Percentiles rank a stretch among this genome's conserved stretches.
These are phyloP conservation scores for Thomomys bottae DNA, from an alignment of 2,113 vertebrate species.

Conservation along the genomic window DNA sequence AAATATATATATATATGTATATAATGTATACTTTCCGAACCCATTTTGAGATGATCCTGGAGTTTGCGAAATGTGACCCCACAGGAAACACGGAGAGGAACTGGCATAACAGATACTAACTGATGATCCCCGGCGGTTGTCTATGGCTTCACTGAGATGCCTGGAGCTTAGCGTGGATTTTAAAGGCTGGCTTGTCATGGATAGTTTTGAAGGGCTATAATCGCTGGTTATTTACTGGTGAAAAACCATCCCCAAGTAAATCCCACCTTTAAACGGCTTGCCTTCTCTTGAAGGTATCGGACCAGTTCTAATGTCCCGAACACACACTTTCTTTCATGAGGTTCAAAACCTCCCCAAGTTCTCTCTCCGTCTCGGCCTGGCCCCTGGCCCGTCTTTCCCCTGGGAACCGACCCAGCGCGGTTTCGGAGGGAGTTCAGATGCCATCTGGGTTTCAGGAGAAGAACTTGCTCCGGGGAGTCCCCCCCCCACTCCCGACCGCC, in stretches of 20 bases:
- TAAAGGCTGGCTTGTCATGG: not conserved
- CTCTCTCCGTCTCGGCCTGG: not conserved
- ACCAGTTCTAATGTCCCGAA: not conserved
- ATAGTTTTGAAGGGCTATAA: not conserved
- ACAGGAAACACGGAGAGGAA: not conserved
- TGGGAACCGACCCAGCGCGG: no score
- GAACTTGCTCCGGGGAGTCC: no score
- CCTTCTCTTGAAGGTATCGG: not conserved
- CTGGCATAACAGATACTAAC: not conserved
- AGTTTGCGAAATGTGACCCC: conserved; percentile 18
- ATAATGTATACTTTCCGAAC: not conserved
- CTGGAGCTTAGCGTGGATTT: not conserved
- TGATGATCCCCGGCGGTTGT: not conserved
- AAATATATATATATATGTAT: no score
- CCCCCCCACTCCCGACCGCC: no score
- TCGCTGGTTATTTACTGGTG: not conserved
- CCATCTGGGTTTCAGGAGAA: no score
- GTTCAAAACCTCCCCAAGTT: not conserved
- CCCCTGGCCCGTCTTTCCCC: no score
- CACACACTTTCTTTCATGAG: not conserved
- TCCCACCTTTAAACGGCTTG: not conserved
- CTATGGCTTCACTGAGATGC: not conserved
- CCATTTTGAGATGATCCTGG: not conserved
- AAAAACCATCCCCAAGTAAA: not conserved
- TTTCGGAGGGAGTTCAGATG: no score